Evolutionary conservation across 2,113 vertebrate genomes (phyloP).

Genomic region (Sterna hirundo): DNA sequence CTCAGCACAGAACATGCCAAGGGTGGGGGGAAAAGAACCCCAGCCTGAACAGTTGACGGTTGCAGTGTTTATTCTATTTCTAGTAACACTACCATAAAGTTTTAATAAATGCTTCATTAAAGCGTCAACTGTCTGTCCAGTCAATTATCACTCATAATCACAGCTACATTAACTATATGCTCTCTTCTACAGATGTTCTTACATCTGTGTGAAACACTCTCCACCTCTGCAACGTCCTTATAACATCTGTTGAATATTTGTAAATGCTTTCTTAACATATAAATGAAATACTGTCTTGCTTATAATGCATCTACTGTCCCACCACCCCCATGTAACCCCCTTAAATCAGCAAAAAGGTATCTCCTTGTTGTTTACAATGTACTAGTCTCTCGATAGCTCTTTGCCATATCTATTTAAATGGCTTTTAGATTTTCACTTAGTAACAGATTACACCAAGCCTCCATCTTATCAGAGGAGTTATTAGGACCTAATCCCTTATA

Average conservation of each 20-base stretch:
- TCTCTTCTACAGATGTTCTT: conserved; percentile 37
- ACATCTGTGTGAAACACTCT: conserved; percentile 3
- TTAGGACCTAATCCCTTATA: conserved; percentile 42
- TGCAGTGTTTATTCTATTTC: background rate
- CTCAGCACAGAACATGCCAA: background rate
- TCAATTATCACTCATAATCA: conserved; percentile 7
- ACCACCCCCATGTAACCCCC: background rate
- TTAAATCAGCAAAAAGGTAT: background rate
- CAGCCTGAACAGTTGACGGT: accelerated
- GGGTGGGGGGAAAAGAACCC: background rate
- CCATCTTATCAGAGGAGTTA: conserved; percentile 51
- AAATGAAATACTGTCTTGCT: background rate
- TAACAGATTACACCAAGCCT: conserved; percentile 12
- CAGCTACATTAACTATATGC: background rate
- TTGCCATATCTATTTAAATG: background rate
- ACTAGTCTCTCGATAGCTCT: background rate
- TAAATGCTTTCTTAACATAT: background rate
- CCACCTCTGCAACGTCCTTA: background rate
- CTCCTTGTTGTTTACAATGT: background rate
- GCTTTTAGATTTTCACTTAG: conserved; percentile 36
- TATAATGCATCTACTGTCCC: background rate
- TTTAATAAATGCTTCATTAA: background rate
- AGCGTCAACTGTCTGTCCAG: conserved; percentile 20
- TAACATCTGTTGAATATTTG: conserved; percentile 4
- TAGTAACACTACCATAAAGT: background rate